phyloP scores from a whole-genome alignment of 2,113 vertebrate genomes.

The Pteropus alecto region DNA sequence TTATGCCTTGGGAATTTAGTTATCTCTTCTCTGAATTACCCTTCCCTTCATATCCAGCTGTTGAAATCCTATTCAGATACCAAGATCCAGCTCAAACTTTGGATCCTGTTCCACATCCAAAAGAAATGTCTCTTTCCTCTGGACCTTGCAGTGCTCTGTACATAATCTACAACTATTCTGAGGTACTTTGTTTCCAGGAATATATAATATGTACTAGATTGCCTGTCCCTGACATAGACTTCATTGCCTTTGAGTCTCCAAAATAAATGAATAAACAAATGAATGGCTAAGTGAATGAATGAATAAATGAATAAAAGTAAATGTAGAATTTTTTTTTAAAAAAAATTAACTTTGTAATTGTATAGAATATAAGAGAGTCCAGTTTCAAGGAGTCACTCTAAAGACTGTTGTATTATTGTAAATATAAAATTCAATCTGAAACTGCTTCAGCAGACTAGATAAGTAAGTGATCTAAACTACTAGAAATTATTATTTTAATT shows the following conservation, averaged over 20 bases:
- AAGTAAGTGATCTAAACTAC: neutral
- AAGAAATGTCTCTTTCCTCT: neutral
- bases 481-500: neutral
- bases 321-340: neutral
- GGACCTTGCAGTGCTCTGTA: no score
- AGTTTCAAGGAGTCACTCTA: neutral
- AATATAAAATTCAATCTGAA: neutral
- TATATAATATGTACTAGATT: neutral
- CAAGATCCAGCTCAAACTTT: neutral
- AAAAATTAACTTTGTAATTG: neutral
- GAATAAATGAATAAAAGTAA: neutral
- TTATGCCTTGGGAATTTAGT: neutral
- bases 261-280: neutral
- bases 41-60: neutral
- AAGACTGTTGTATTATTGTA: neutral
- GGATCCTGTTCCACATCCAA: neutral
- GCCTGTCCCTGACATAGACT: neutral
- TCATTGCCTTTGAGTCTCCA: neutral
- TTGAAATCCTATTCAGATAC: neutral
- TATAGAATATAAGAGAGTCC: neutral
- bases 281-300: neutral
- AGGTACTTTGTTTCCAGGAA: neutral
- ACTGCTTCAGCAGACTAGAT: neutral
- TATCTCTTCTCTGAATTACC: neutral
- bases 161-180: neutral